These are phyloP conservation scores for Acleris holmiana DNA, from an alignment of 2,888 invertebrate species.

Conservation along the genomic window DNA sequence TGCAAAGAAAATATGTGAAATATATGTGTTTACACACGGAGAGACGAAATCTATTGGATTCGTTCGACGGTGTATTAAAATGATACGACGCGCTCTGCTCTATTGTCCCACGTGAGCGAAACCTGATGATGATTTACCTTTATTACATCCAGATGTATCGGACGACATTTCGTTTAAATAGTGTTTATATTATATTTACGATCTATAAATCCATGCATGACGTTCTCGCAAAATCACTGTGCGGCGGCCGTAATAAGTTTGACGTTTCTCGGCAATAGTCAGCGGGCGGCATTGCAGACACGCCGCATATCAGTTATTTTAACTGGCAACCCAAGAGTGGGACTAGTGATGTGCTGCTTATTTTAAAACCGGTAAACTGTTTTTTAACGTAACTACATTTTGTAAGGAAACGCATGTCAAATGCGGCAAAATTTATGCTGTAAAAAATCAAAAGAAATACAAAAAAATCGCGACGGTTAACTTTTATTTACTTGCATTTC, in stretches of 20 bases:
- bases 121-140: slow-evolving; percentile 14
- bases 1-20: background rate
- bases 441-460: no score
- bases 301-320: background rate
- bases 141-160: background rate
- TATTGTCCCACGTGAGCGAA: background rate
- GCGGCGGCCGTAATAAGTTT: slow-evolving; percentile 19
- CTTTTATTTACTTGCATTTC: no score
- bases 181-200: slow-evolving; percentile 14
- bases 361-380: slow-evolving; percentile 9
- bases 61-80: slow-evolving; percentile 12
- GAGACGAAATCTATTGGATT: background rate
- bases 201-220: slow-evolving; percentile 29
- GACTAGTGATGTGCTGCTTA: slow-evolving; percentile 11
- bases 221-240: slow-evolving; percentile 24
- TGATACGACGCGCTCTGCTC: slow-evolving; percentile 1
- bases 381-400: background rate
- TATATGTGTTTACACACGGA: background rate
- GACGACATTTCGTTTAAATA: slow-evolving; percentile 12
- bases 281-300: background rate
- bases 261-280: slow-evolving; percentile 17
- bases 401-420: no score
- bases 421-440: no score
- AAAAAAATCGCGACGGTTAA: no score
- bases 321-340: slow-evolving; percentile 15